Evolutionary conservation across 2,888 invertebrate species (phyloP).

Genomic region (Portevinia maculata): DNA sequence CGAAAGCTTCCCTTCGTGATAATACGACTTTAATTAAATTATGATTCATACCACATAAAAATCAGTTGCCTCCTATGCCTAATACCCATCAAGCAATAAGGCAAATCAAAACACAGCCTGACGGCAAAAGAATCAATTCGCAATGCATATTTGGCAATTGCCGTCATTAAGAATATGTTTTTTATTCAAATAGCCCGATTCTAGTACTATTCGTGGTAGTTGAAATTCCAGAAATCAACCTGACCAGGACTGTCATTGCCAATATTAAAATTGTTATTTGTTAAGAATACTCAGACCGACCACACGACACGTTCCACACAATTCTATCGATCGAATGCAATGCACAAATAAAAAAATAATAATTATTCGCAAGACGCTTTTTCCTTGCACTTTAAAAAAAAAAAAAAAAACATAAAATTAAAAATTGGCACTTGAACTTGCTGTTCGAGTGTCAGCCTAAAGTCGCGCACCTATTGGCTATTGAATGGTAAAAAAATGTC

Average conservation of each 20-base stretch:
- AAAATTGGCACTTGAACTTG: constrained; percentile 70
- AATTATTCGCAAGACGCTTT: constrained; percentile 69
- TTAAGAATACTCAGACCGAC: neutral
- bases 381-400: constrained; percentile 65
- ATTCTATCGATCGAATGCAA: constrained; percentile 25
- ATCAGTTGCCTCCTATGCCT: too few species aligned
- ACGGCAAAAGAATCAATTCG: neutral
- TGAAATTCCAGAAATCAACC: too few species aligned
- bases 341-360: constrained; percentile 30
- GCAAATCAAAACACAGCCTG: neutral
- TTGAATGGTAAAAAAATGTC: constrained; percentile 20
- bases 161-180: too few species aligned
- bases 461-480: constrained; percentile 14
- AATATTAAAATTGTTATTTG: constrained; percentile 31
- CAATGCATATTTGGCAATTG: constrained; percentile 4
- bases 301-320: constrained; percentile 10
- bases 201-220: constrained; percentile 3
- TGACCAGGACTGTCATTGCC: constrained; percentile 30
- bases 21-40: too few species aligned
- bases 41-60: too few species aligned
- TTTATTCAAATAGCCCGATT: neutral
- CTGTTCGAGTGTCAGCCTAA: constrained; percentile 9
- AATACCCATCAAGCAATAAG: neutral
- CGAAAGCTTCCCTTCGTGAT: too few species aligned
- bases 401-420: too few species aligned